phyloP scores from a whole-genome alignment of 2,797 vertebrate genomes.

The Coendou prehensilis region DNA sequence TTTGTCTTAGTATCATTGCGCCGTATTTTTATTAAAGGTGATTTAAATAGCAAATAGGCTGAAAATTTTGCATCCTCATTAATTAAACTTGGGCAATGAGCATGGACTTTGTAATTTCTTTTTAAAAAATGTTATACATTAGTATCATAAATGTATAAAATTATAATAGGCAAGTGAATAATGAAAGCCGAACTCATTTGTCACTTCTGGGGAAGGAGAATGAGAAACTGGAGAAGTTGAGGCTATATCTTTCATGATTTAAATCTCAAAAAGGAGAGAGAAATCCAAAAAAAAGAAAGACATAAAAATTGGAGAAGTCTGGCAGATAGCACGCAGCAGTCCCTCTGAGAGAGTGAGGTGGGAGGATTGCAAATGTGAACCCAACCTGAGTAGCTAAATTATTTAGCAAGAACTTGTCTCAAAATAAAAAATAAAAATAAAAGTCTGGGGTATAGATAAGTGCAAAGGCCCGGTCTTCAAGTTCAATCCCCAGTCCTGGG shows the following conservation, averaged over 20 bases:
- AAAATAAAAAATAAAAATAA: not conserved
- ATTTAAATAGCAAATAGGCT: not conserved
- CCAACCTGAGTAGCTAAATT: not conserved
- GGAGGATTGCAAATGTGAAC: not conserved
- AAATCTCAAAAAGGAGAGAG: conserved; percentile 50
- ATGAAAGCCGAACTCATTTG: not conserved
- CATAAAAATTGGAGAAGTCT: not conserved
- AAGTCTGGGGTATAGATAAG: no score
- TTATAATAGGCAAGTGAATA: not conserved
- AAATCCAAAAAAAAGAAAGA: conserved; percentile 16
- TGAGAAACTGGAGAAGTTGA: not conserved
- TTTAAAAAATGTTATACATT: conserved; percentile 1
- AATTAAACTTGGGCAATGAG: not conserved
- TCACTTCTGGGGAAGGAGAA: not conserved
- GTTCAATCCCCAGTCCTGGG: not conserved
- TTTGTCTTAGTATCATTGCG: not conserved
- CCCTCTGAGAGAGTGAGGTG: not conserved
- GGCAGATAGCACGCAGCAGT: not conserved
- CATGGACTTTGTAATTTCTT: not conserved
- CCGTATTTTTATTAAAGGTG: not conserved
- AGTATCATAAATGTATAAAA: not conserved
- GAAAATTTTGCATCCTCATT: not conserved
- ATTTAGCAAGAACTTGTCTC: not conserved
- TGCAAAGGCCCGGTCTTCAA: not conserved
- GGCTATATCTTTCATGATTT: not conserved